phyloP scores from a whole-genome alignment of 2,113 vertebrate genomes.

The Brachirus orientalis region DNA sequence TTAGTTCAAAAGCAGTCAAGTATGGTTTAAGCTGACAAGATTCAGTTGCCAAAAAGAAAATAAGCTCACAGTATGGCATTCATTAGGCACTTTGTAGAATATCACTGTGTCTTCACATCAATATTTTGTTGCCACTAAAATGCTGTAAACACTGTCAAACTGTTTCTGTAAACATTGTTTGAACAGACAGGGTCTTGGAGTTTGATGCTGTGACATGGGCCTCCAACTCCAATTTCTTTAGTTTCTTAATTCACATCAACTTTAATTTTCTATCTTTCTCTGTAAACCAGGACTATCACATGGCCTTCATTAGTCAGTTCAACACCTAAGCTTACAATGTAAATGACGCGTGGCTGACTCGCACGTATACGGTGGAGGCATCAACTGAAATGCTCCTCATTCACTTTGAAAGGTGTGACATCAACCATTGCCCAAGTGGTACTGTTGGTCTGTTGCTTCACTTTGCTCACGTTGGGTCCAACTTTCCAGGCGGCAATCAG shows the following conservation, averaged over 20 bases:
- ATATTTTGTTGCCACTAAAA: conserved; percentile 11
- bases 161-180: conserved; percentile 8
- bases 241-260: not conserved
- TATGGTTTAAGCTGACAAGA: conserved; percentile 37
- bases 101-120: conserved; percentile 16
- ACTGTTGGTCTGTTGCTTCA: too few relatives aligned
- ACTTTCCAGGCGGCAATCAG: too few relatives aligned
- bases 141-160: not conserved
- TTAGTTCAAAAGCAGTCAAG: conserved; percentile 30
- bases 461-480: too few relatives aligned
- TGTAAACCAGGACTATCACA: too few relatives aligned
- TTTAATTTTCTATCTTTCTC: too few relatives aligned
- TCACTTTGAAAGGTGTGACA: too few relatives aligned
- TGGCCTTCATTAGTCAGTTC: too few relatives aligned
- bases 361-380: too few relatives aligned
- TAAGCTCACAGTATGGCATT: conserved; percentile 33
- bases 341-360: too few relatives aligned
- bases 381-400: too few relatives aligned
- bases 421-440: too few relatives aligned
- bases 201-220: not conserved
- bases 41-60: conserved; percentile 23
- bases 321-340: too few relatives aligned
- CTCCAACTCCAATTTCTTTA: not conserved
- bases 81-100: conserved; percentile 7
- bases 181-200: not conserved